Evolutionary conservation across 2,888 invertebrate genomes (phyloP).

Genomic region (Hirudinaria manillensis): DNA sequence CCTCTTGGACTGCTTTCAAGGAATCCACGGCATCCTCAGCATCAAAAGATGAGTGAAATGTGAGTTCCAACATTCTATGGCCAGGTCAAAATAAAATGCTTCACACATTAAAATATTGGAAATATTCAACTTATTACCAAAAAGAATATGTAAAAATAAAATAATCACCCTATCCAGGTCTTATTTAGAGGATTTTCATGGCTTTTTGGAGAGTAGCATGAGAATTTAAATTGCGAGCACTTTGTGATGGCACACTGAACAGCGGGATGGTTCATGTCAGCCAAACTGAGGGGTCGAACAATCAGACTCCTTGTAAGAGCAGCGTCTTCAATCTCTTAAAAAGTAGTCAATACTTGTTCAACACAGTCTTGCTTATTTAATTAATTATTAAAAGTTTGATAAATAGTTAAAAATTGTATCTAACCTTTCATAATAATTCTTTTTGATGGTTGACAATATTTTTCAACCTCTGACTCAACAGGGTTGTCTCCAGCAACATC

Average conservation of each 20-base stretch:
- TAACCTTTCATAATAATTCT: constrained; percentile 9
- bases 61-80: neutral
- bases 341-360: neutral
- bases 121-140: too few relatives aligned
- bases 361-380: too few relatives aligned
- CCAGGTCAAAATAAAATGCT: neutral
- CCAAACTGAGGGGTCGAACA: neutral
- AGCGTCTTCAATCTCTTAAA: too few relatives aligned
- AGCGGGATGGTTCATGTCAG: neutral
- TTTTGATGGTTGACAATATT: constrained; percentile 15
- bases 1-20: neutral
- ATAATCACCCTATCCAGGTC: neutral
- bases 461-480: constrained; percentile 5
- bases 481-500: neutral
- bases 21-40: neutral
- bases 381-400: too few relatives aligned
- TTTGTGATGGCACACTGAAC: neutral
- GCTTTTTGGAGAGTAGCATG: neutral
- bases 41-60: neutral
- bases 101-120: neutral
- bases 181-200: neutral
- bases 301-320: neutral
- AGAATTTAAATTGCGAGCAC: constrained; percentile 10
- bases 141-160: too few relatives aligned
- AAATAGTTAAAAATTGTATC: neutral